Evolutionary conservation across 2,888 invertebrate species (phyloP).

Genomic region (Acronicta psi): DNA sequence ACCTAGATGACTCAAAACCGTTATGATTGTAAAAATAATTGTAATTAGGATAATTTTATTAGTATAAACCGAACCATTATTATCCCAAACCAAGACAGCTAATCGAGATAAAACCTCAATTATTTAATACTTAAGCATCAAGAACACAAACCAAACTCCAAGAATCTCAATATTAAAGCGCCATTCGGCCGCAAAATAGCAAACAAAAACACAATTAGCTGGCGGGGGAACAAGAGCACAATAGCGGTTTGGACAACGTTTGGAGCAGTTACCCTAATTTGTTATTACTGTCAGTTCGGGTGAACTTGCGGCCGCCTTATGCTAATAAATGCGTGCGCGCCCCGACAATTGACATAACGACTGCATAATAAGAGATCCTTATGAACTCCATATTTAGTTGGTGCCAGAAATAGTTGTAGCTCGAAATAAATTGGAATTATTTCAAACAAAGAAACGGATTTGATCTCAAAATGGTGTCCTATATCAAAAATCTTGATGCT

Average conservation of each 20-base stretch:
- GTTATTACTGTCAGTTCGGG: slow-evolving; percentile 77
- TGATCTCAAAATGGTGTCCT: neutral
- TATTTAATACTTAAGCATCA: slow-evolving; percentile 41
- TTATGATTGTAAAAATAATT: neutral
- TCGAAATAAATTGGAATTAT: slow-evolving; percentile 9
- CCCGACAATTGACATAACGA: slow-evolving; percentile 61
- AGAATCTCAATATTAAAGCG: slow-evolving; percentile 64
- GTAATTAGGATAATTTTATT: slow-evolving; percentile 3
- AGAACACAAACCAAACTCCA: slow-evolving; percentile 37
- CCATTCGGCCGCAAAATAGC: slow-evolving; percentile 76
- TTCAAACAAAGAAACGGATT: slow-evolving; percentile 26
- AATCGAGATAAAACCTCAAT: slow-evolving; percentile 40
- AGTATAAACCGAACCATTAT: slow-evolving; percentile 23
- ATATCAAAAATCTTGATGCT: too few relatives aligned
- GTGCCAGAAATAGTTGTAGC: slow-evolving; percentile 20
- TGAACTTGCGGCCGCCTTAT: slow-evolving; percentile 77
- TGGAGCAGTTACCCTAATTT: slow-evolving; percentile 82
- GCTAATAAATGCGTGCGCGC: slow-evolving; percentile 73
- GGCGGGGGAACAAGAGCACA: slow-evolving; percentile 72
- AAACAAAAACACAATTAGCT: slow-evolving; percentile 86
- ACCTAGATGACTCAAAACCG: too few relatives aligned
- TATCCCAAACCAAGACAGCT: slow-evolving; percentile 9
- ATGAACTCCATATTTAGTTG: slow-evolving; percentile 44
- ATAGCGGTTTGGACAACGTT: slow-evolving; percentile 71
- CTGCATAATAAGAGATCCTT: slow-evolving; percentile 47